These are phyloP conservation scores for Ceratotherium simum DNA, from an alignment of 2,113 vertebrate species.

Conservation along the genomic window DNA sequence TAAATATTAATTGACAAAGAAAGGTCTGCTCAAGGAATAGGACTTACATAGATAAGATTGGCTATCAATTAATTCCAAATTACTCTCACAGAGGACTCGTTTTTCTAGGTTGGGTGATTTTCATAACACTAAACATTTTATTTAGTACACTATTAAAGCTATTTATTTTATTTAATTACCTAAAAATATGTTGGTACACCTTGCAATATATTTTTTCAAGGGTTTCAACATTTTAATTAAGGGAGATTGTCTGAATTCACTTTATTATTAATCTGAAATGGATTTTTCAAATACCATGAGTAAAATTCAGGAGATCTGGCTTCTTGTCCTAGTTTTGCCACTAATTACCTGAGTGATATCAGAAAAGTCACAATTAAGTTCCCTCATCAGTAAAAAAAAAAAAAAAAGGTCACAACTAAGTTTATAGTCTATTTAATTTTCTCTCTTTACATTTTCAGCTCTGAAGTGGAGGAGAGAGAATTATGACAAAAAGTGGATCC, in stretches of 20 bases:
- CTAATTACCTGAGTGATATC: neutral
- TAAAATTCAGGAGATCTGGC: neutral
- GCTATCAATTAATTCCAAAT: neutral
- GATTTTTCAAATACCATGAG: neutral
- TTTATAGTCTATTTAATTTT: neutral
- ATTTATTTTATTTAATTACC: neutral
- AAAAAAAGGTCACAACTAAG: neutral
- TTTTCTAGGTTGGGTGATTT: neutral
- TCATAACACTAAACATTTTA: neutral
- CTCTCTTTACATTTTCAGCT: neutral
- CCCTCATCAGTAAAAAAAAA: neutral
- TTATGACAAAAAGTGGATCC: neutral
- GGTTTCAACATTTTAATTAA: neutral
- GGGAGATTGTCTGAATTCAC: neutral
- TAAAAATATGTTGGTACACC: neutral
- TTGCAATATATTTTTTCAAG: neutral
- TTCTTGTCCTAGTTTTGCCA: neutral
- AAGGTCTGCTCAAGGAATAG: neutral
- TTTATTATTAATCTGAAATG: neutral
- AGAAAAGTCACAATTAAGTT: neutral
- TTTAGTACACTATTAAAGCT: neutral
- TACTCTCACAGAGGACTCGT: neutral
- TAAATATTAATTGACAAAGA: neutral
- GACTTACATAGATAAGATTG: neutral
- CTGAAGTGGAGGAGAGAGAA: neutral